Evolutionary conservation across 2,113 vertebrate species (phyloP).

Genomic region (Polyodon spathula): DNA sequence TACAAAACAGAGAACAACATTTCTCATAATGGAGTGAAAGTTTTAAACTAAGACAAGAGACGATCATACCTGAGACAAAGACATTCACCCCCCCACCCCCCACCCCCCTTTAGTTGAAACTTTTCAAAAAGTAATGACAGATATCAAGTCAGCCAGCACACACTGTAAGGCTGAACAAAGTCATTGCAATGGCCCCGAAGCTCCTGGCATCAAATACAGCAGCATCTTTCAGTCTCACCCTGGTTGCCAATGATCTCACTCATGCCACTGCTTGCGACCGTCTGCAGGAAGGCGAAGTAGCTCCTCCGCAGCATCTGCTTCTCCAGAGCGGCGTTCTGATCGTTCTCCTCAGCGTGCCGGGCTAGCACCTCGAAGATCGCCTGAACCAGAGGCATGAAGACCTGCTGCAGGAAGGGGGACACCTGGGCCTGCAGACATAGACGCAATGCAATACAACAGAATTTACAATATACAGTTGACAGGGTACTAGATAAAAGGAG

Average conservation of each 20-base stretch:
- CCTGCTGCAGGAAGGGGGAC: slow-evolving; percentile 91
- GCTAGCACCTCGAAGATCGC: slow-evolving; percentile 89
- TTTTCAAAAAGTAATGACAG: no score
- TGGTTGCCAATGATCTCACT: slow-evolving; percentile 92
- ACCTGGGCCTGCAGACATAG: slow-evolving; percentile 68
- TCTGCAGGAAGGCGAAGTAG: slow-evolving; percentile 93
- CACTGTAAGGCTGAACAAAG: no score
- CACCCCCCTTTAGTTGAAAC: no score
- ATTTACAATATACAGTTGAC: neutral
- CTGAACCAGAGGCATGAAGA: slow-evolving; percentile 91
- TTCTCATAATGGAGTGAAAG: no score
- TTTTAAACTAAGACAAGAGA: no score
- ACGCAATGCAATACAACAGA: neutral
- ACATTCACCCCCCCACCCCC: no score
- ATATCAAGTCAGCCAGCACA: neutral
- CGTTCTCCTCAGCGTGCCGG: slow-evolving; percentile 90
- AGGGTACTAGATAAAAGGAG: no score
- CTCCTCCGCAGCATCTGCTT: slow-evolving; percentile 92
- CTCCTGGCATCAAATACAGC: neutral
- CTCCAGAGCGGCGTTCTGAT: slow-evolving; percentile 90
- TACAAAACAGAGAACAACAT: no score
- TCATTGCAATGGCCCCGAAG: no score
- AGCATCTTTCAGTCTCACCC: slow-evolving; percentile 49
- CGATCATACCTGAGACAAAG: no score
- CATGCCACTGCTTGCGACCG: slow-evolving; percentile 84